Percentiles rank a stretch among this genome's conserved stretches.
These are phyloP conservation scores for Sarcophaga variegata DNA, from an alignment of 2,888 invertebrate genomes.

Conservation along the genomic window DNA sequence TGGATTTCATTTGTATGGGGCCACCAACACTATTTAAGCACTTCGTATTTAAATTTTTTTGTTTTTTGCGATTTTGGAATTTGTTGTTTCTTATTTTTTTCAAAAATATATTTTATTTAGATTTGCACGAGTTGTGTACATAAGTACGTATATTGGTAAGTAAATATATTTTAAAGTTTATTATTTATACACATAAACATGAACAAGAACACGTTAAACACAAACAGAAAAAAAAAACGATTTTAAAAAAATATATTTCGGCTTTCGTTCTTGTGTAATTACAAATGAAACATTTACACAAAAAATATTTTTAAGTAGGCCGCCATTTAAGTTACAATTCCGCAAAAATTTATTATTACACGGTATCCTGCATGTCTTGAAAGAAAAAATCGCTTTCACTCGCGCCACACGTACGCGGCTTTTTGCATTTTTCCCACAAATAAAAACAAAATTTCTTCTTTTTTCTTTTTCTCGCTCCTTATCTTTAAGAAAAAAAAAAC, in stretches of 20 bases:
- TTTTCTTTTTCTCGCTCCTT: neutral
- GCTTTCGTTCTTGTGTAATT: neutral
- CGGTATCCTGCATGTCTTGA: neutral
- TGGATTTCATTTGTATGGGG: too few relatives aligned
- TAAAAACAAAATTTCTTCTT: neutral
- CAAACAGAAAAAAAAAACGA: neutral
- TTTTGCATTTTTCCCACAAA: slow-evolving; percentile 4
- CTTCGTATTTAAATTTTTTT: too few relatives aligned
- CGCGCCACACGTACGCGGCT: neutral
- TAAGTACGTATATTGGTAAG: neutral
- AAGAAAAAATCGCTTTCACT: neutral
- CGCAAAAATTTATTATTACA: too few relatives aligned
- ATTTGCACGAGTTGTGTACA: neutral
- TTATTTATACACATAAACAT: neutral
- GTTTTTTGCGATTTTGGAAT: neutral
- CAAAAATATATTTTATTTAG: neutral
- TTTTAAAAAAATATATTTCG: neutral
- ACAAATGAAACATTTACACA: neutral
- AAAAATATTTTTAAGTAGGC: slow-evolving; percentile 57
- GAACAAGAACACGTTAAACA: neutral
- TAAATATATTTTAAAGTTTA: neutral
- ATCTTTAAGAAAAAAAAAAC: neutral
- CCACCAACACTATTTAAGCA: neutral
- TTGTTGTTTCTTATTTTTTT: neutral
- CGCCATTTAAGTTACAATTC: slow-evolving; percentile 11